phyloP scores from a whole-genome alignment of 92 coral and sea anemone species.

The Palythoa grandiflora region DNA sequence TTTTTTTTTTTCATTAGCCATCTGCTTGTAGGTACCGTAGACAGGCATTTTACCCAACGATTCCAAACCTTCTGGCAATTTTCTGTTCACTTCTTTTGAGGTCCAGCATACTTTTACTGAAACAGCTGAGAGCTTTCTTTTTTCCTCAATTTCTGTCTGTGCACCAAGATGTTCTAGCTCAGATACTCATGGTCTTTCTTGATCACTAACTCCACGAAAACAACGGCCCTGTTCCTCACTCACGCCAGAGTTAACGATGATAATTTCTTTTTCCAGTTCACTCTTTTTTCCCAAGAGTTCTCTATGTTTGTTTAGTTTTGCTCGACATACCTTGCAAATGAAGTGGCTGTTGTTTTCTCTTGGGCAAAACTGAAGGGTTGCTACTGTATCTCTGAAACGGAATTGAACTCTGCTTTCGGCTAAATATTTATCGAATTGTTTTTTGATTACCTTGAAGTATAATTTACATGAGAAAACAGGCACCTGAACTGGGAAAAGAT shows the following conservation, averaged over 20 bases:
- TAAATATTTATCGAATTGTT: slow-evolving; percentile 24
- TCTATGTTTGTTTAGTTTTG: slow-evolving; percentile 29
- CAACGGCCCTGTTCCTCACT: not conserved
- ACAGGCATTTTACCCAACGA: slow-evolving; percentile 32
- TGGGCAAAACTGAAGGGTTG: slow-evolving; percentile 28
- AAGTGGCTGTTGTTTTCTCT: not conserved
- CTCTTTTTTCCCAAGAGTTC: not conserved
- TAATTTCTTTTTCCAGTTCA: slow-evolving; percentile 11
- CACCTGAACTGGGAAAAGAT: not conserved
- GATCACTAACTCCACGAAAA: not conserved
- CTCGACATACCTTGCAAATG: not conserved
- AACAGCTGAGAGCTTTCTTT: not conserved
- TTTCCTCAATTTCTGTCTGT: slow-evolving; percentile 2
- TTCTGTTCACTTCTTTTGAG: slow-evolving; percentile 6
- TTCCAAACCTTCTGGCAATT: slow-evolving; percentile 11
- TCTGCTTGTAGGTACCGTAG: slow-evolving; percentile 27
- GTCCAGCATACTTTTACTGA: slow-evolving; percentile 5
- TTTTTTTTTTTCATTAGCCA: slow-evolving; percentile 14
- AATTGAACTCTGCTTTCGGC: slow-evolving; percentile 29
- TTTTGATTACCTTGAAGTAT: not conserved
- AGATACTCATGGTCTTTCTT: not conserved
- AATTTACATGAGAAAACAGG: not conserved
- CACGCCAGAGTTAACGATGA: not conserved
- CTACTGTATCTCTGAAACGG: slow-evolving; percentile 10
- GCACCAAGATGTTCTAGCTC: not conserved